phyloP scores from a whole-genome alignment of 2,113 vertebrate genomes.

The Amia ocellicauda region DNA sequence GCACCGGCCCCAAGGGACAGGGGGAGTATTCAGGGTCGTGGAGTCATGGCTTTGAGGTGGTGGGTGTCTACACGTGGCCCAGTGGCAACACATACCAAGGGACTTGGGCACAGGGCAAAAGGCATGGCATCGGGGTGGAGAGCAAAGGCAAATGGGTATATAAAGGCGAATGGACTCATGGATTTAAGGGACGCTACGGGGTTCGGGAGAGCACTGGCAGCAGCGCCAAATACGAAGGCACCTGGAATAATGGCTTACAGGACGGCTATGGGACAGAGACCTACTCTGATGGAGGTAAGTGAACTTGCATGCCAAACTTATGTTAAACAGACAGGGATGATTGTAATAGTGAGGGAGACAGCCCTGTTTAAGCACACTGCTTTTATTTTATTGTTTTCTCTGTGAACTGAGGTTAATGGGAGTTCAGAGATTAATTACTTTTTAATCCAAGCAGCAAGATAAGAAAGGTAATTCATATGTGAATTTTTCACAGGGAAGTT shows the following conservation, averaged over 20 bases:
- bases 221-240: conserved; percentile 95
- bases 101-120: conserved; percentile 97
- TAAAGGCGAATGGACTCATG: conserved; percentile 97
- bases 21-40: conserved; percentile 97
- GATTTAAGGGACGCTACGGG: conserved; percentile 98
- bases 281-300: conserved; percentile 96
- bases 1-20: conserved; percentile 97
- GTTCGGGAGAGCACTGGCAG: conserved; percentile 89
- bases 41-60: conserved; percentile 96
- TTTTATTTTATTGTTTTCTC: too few species aligned
- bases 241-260: conserved; percentile 98
- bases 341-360: conserved; percentile 99
- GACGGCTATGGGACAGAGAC: conserved; percentile 98
- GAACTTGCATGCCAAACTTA: not conserved
- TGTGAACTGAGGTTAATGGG: too few species aligned
- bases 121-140: conserved; percentile 93
- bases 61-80: conserved; percentile 98
- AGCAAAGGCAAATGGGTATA: conserved; percentile 99
- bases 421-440: conserved; percentile 75
- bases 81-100: conserved; percentile 98
- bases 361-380: too few species aligned
- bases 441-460: too few species aligned
- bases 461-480: too few species aligned
- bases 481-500: not conserved
- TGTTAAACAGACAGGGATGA: conserved; percentile 88